phyloP scores from a whole-genome alignment of 2,888 invertebrate species.

The Xestia rhomboidea region DNA sequence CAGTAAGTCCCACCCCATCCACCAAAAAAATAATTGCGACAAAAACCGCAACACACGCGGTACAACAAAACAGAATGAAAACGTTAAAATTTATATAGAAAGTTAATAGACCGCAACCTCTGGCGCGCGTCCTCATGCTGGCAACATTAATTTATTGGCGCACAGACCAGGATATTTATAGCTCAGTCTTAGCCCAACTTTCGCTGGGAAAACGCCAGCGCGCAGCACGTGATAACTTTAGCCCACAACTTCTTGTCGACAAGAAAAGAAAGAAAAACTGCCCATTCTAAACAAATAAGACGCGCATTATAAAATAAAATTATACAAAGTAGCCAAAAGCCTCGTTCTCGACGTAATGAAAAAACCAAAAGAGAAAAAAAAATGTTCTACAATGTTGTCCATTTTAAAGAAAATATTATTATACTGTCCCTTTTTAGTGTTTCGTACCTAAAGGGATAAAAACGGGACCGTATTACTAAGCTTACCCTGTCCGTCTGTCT shows the following conservation, averaged over 20 bases:
- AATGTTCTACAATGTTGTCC: background rate
- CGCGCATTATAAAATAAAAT: background rate
- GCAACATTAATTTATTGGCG: constrained; percentile 75
- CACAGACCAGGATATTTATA: constrained; percentile 66
- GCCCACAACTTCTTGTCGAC: constrained; percentile 47
- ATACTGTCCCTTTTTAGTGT: too few species aligned
- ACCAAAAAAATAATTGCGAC: background rate
- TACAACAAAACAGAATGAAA: constrained; percentile 41
- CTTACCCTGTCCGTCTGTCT: too few species aligned
- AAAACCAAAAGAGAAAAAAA: background rate
- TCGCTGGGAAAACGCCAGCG: constrained; percentile 49
- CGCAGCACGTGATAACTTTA: constrained; percentile 52
- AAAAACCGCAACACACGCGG: constrained; percentile 3
- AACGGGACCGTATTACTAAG: too few species aligned
- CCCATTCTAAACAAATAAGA: background rate
- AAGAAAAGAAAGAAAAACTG: background rate
- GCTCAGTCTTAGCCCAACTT: constrained; percentile 67
- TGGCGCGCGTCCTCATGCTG: constrained; percentile 65
- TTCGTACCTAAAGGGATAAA: too few species aligned
- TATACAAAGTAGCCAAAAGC: background rate
- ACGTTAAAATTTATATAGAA: constrained; percentile 59
- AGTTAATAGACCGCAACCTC: constrained; percentile 71
- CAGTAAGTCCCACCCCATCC: background rate
- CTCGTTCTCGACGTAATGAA: background rate
- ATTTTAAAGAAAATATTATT: background rate